A percentile compares a stretch with the other conserved stretches of the same genome.
These are phyloP conservation scores for Myanophis thanlyinensis DNA, from an alignment of 2,113 vertebrate genomes.

Conservation along the genomic window DNA sequence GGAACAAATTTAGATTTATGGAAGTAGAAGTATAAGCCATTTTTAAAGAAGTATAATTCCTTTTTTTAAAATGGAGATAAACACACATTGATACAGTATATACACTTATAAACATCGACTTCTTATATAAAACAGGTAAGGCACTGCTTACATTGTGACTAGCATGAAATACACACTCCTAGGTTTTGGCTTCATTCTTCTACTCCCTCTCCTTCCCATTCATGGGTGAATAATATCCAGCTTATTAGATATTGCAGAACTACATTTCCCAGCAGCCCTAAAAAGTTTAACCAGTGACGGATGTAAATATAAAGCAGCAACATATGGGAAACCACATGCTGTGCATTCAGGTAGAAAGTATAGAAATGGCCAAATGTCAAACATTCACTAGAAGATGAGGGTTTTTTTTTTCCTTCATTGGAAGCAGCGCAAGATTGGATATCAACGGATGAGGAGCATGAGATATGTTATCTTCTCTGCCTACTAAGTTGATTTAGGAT, in stretches of 20 bases:
- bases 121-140: neutral
- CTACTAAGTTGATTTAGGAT: neutral
- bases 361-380: neutral
- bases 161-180: neutral
- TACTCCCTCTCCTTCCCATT: neutral
- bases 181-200: neutral
- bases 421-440: neutral
- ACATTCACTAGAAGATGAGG: neutral
- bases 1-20: neutral
- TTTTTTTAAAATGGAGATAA: neutral
- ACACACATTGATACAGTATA: neutral
- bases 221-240: neutral
- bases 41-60: neutral
- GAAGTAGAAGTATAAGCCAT: neutral
- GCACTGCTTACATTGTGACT: neutral
- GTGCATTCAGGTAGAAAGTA: neutral
- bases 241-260: neutral
- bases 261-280: neutral
- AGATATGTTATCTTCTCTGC: neutral
- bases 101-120: neutral
- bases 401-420: neutral
- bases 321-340: neutral
- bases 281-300: neutral
- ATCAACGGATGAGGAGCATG: neutral
- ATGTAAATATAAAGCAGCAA: neutral